Conservation (phyloP, 2,113 vertebrate genomes). For the Opisthocomus hoazin region DNA sequence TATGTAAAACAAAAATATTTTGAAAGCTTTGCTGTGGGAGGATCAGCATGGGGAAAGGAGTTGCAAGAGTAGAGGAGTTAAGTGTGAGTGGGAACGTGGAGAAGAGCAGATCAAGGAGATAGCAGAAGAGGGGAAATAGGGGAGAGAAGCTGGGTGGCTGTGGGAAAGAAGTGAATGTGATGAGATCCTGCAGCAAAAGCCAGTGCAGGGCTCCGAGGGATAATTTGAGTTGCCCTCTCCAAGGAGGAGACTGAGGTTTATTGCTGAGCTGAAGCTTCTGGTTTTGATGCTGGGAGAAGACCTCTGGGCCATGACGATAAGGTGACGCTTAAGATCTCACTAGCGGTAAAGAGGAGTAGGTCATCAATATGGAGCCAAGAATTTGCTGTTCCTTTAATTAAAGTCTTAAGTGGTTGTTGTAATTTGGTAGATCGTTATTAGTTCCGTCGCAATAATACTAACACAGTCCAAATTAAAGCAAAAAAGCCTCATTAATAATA, state of each 20-base stretch:
- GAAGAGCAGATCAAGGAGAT: background rate
- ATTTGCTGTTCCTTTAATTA: background rate
- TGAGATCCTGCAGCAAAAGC: background rate
- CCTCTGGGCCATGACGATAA: background rate
- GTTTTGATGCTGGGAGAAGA: background rate
- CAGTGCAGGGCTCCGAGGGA: background rate
- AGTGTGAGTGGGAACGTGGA: background rate
- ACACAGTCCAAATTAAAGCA: background rate
- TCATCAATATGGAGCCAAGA: background rate
- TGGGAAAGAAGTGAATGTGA: background rate
- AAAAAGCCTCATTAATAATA: background rate
- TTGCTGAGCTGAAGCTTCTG: background rate
- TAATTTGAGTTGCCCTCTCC: fast-evolving
- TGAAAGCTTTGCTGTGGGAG: background rate
- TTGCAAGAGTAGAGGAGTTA: background rate
- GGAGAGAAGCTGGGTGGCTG: background rate
- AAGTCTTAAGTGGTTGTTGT: background rate
- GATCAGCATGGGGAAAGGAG: background rate
- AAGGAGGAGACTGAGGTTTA: background rate
- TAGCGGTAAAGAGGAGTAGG: background rate
- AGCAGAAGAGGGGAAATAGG: background rate
- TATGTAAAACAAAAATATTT: background rate
- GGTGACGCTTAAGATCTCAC: fast-evolving
- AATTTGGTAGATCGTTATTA: background rate
- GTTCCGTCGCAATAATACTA: background rate